Evolutionary conservation across 2,797 vertebrate species (phyloP).

Genomic region (Peromyscus nudipes): DNA sequence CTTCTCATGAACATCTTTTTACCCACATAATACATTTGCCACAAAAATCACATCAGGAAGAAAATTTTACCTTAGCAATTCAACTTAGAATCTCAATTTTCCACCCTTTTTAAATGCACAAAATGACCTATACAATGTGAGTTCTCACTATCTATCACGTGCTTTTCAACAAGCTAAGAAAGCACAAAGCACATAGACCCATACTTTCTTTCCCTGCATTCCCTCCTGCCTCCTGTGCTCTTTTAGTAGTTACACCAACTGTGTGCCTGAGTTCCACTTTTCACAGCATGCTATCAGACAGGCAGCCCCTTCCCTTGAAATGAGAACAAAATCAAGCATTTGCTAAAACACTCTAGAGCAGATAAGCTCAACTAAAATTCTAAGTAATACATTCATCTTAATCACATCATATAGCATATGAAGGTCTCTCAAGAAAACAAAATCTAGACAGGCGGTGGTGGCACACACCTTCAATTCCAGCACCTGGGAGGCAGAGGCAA

Average conservation of each 20-base stretch:
- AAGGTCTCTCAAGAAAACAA: neutral
- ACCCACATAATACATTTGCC: slow-evolving; percentile 67
- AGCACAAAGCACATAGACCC: neutral
- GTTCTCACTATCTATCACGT: neutral
- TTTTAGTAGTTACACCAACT: slow-evolving; percentile 9
- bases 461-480: neutral
- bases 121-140: slow-evolving; percentile 52
- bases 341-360: slow-evolving; percentile 53
- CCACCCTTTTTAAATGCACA: slow-evolving; percentile 1
- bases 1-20: slow-evolving; percentile 74
- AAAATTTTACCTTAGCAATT: slow-evolving; percentile 68
- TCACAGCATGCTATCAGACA: slow-evolving; percentile 25
- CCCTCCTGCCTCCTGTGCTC: neutral
- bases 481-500: neutral
- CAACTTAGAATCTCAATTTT: slow-evolving; percentile 22
- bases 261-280: slow-evolving; percentile 19
- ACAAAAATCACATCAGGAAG: slow-evolving; percentile 68
- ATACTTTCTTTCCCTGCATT: neutral
- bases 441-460: neutral
- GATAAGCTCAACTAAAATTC: slow-evolving; percentile 35
- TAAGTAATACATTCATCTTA: slow-evolving; percentile 59
- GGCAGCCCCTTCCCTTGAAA: slow-evolving; percentile 13
- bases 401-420: slow-evolving; percentile 22
- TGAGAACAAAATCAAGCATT: slow-evolving; percentile 42
- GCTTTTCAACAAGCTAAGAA: slow-evolving; percentile 32